Evolutionary conservation across 2,888 invertebrate genomes (phyloP), one percentile per base, ranked within the genome.

Genomic region (Harpalus rubripes): DNA sequence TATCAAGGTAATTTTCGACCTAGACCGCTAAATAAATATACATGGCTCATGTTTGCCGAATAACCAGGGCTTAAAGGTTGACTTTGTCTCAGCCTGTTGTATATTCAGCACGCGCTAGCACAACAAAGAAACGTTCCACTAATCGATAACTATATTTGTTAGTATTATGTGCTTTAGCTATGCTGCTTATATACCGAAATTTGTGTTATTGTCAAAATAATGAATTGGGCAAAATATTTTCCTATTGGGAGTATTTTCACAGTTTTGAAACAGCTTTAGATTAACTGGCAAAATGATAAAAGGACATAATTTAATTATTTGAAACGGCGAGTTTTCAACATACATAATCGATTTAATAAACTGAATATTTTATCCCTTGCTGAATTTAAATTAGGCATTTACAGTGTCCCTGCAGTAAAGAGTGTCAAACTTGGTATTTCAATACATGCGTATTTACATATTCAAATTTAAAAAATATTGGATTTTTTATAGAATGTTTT

Each of bases 1-100:
- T 93, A 93, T 89, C 92, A 93, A 90, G 93, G 94, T 94, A 89
- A 68, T 6, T 65, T 15, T 16, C 65, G 32, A 65, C 65, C 10
- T 12, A 65, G 18, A 63, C 26, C 4, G 4, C 22, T 63, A 63
- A 63, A 32, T 32, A 32, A 32, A 63, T 63, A 63, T 63, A 63
- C 26, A 63, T 63, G 18, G 26, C 63, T 63, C 63, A 63, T 63
- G 63, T 63, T 63, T 63, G 63, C 63, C 10, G 26, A 63, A 63
- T 63, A 63, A 26, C 0, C 22, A 63, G 63, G 26, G 22, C 63
- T 22, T 16, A 59, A 18, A 10, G 18, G n/a, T 15, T 16, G 10
- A 18, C 63, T 63, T 18, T 18, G 63, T 63, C 63, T 63, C 63
- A 63, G 63, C 63, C 16, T 59, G 59, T 59, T 59, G 59, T 59